phyloP scores from a whole-genome alignment of 2,113 vertebrate species.

The Lynx canadensis region DNA sequence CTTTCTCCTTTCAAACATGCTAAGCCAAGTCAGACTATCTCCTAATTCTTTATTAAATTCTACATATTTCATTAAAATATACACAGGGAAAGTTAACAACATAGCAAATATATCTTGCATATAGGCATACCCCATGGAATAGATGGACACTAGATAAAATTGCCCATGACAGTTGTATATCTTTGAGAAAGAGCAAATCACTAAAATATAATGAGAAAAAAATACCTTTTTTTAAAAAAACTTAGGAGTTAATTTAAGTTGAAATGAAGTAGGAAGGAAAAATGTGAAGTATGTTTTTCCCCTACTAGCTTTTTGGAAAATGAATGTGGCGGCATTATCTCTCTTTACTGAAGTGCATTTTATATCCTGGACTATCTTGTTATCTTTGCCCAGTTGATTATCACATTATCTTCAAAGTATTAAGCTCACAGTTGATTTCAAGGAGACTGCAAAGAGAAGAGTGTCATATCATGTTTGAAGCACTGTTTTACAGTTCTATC shows the following conservation, averaged over 20 bases:
- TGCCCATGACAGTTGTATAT: not conserved
- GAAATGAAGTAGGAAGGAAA: constrained; percentile 6
- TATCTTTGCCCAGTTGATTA: constrained; percentile 47
- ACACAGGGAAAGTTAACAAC: not conserved
- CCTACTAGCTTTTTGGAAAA: not conserved
- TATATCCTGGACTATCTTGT: constrained; percentile 23
- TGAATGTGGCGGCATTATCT: not conserved
- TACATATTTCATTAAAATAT: not conserved
- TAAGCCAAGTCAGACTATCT: not conserved
- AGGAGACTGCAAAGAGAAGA: not conserved
- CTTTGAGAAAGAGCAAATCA: constrained; percentile 13
- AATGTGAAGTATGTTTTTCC: not conserved
- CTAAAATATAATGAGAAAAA: not conserved
- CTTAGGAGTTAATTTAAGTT: constrained; percentile 16
- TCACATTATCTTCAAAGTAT: constrained; percentile 40
- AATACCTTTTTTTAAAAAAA: not conserved
- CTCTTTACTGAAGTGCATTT: constrained; percentile 50
- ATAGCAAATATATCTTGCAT: not conserved
- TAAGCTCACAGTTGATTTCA: constrained; percentile 55
- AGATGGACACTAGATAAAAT: not conserved
- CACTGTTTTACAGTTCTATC: not conserved
- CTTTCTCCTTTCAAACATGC: not conserved
- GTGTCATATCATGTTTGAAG: constrained; percentile 18
- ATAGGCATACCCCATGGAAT: not conserved
- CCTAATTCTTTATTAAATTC: not conserved